These are phyloP conservation scores for Trichogramma dendrolimi DNA, from an alignment of 2,888 invertebrate genomes.

Conservation along the genomic window DNA sequence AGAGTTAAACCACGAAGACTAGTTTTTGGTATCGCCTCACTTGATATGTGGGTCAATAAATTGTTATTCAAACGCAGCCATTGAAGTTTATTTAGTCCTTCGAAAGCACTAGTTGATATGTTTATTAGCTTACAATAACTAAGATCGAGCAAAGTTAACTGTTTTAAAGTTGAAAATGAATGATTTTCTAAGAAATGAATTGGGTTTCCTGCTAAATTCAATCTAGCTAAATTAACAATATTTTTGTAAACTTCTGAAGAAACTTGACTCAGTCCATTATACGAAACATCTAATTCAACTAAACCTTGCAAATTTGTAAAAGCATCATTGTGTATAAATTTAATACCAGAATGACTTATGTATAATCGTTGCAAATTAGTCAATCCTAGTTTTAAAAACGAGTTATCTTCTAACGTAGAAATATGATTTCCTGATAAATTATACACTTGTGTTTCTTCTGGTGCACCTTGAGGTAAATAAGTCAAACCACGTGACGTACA, in stretches of 20 bases:
- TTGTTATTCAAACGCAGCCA: conserved; percentile 83
- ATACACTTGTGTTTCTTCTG: conserved; percentile 80
- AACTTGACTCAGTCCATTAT: conserved; percentile 72
- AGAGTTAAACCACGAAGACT: conserved; percentile 75
- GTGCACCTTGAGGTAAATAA: conserved; percentile 73
- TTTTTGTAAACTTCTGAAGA: conserved; percentile 78
- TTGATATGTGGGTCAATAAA: conserved; percentile 63
- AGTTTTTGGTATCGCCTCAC: conserved; percentile 54
- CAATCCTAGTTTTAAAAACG: conserved; percentile 73
- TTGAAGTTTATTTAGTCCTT: conserved; percentile 75
- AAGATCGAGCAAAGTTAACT: conserved; percentile 75
- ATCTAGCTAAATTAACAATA: conserved; percentile 76
- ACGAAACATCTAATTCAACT: conserved; percentile 82
- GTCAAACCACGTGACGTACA: conserved; percentile 75
- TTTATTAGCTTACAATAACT: conserved; percentile 74
- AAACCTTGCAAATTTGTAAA: conserved; percentile 82
- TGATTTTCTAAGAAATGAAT: conserved; percentile 68
- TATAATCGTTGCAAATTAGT: conserved; percentile 85
- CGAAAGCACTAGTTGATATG: conserved; percentile 76
- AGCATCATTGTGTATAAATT: conserved; percentile 72
- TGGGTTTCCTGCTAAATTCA: conserved; percentile 77
- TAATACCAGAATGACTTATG: conserved; percentile 72
- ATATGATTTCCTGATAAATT: conserved; percentile 81
- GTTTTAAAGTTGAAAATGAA: conserved; percentile 70
- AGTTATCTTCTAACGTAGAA: conserved; percentile 71